Evolutionary conservation across 2,888 invertebrate species (phyloP), one percentile per base, ranked within the genome.

Genomic region (Andrena bucephala): DNA sequence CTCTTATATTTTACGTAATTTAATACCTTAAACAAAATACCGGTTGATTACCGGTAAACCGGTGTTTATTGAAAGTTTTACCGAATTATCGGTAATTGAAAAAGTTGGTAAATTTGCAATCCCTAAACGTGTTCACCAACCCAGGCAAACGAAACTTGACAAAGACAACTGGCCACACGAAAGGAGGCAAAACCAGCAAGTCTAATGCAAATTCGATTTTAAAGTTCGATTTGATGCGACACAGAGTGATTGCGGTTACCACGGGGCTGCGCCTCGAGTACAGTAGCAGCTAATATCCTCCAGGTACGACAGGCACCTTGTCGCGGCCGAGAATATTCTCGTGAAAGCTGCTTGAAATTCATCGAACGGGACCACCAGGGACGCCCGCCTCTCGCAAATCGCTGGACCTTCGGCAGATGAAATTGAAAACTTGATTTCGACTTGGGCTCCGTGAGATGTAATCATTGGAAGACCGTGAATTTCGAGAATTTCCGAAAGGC

Each of bases 371-470:
- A 83, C 79, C 88, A 73, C 86, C 81, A 54, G 77, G 70, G 83
- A 66, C 36, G 20, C 62, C 13, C 31, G 24, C 50, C 66, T 54
- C 78, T n/a, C n/a, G 10, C 27, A 68, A 71, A 60, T 77, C 75
- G 77, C 77, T 72, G 60, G 13, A 63, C 78, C 68, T 83, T 83
- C 83, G 77, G 66, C 75, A 76, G 87, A 87, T 86, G 87, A 92
- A 92, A 93, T 92, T 91, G 91, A 91, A 93, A 93, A 93, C 91
- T 91, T 90, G 91, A 93, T 92, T 92, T 88, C 72, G 86, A 85
- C 87, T 89, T 88, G 87, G 89, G 87, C 88, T 86, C 83, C 77
- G 79, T 77, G 80, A 82, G 77, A 77, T 76, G 85, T 86, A 86
- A 87, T 83, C 60, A 24, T 77, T 69, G 77, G 85, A 86, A 42